A percentile compares a stretch with the other conserved stretches of the same genome.
Evolutionary conservation across 1,140 invertebrate genomes (phyloP).

Genomic region (Philotrypesis tridentata): DNA sequence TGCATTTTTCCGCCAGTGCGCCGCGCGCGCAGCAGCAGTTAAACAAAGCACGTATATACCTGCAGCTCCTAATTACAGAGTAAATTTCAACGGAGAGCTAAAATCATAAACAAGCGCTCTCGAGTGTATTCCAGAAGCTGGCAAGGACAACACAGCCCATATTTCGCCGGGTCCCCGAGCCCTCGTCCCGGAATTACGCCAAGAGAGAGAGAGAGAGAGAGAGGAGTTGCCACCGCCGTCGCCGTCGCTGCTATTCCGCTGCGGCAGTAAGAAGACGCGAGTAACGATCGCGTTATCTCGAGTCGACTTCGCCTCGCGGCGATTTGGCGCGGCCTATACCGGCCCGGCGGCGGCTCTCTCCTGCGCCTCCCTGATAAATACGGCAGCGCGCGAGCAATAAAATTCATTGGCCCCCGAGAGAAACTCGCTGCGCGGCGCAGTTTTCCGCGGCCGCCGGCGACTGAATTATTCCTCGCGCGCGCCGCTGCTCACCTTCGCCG

Average conservation of each 20-base stretch:
- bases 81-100: not conserved
- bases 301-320: not conserved
- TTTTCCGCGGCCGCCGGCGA: not conserved
- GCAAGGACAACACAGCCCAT: not conserved
- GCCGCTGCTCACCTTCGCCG: too few species aligned
- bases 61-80: not conserved
- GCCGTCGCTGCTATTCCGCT: too few species aligned
- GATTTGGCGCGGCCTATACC: slow-evolving; percentile 13
- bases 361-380: slow-evolving; percentile 57
- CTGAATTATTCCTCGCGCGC: slow-evolving; percentile 5
- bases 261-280: not conserved
- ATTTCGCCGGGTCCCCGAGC: not conserved
- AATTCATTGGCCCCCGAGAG: slow-evolving; percentile 58
- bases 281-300: slow-evolving; percentile 22
- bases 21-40: too few species aligned
- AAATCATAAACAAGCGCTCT: not conserved
- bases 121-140: not conserved
- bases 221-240: too few species aligned
- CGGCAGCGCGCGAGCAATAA: slow-evolving; percentile 53
- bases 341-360: too few species aligned
- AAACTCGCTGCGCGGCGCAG: slow-evolving; percentile 22
- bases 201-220: too few species aligned
- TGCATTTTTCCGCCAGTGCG: too few species aligned
- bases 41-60: too few species aligned
- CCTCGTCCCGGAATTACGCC: not conserved